Conservation (phyloP, 1,140 invertebrate species). For the Coenobita brevimanus region DNA sequence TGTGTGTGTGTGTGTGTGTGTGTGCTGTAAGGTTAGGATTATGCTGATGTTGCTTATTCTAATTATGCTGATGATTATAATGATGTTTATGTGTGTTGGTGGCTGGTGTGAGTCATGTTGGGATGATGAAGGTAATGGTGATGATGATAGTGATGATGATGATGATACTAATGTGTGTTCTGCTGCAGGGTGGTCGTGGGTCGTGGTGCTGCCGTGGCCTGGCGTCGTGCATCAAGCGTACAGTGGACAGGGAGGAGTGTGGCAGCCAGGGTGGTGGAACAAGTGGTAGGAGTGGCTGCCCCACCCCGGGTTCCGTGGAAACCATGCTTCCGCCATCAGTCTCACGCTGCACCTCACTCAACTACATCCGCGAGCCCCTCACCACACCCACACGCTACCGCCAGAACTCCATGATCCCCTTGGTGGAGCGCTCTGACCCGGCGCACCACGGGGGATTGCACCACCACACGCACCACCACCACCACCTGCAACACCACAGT, state of each 20-base stretch:
- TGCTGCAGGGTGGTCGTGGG: conserved; percentile 70
- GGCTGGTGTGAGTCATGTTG: background rate
- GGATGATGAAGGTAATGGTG: background rate
- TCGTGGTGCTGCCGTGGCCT: conserved; percentile 77
- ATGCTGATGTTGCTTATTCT: no score
- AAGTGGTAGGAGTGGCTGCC: conserved; percentile 69
- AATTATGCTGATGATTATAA: no score
- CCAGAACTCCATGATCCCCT: conserved; percentile 71
- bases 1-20: no score
- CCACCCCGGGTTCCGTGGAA: conserved; percentile 87
- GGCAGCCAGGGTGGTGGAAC: conserved; percentile 74
- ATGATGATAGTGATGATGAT: no score
- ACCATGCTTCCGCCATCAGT: conserved; percentile 83
- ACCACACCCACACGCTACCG: conserved; percentile 72
- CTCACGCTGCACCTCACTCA: conserved; percentile 87
- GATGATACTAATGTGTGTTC: background rate
- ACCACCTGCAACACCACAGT: conserved; percentile 71
- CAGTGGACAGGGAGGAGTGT: conserved; percentile 80
- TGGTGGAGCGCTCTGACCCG: conserved; percentile 73
- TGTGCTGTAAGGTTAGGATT: no score
- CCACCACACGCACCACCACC: conserved; percentile 73
- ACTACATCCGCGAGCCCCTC: conserved; percentile 84
- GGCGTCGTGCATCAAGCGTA: conserved; percentile 71
- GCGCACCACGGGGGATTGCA: conserved; percentile 72
- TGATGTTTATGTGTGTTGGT: no score